Conservation (phyloP, 2,888 invertebrate species). For the Odontocerum albicorne region DNA sequence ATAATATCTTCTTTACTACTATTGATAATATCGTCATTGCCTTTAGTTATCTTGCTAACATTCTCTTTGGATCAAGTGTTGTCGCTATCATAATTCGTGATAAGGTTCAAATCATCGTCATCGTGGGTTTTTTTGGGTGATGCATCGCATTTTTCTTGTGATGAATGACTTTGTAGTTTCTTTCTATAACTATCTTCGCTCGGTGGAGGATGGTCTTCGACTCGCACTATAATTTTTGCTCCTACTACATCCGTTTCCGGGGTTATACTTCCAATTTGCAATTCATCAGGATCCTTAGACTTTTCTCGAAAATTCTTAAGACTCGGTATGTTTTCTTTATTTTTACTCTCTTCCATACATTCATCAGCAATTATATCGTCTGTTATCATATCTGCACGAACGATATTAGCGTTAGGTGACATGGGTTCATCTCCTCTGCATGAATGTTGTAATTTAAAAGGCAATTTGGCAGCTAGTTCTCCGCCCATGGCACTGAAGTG, state of each 20-base stretch:
- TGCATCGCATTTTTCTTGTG: constrained; percentile 13
- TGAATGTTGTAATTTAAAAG: constrained; percentile 78
- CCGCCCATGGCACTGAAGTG: constrained; percentile 81
- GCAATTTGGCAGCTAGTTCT: constrained; percentile 75
- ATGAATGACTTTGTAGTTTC: background rate
- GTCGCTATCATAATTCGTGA: constrained; percentile 53
- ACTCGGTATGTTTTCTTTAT: constrained; percentile 12
- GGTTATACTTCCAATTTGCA: constrained; percentile 41
- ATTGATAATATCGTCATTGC: constrained; percentile 1
- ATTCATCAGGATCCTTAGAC: constrained; percentile 24
- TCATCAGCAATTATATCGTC: constrained; percentile 55
- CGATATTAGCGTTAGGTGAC: constrained; percentile 24
- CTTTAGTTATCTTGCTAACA: constrained; percentile 3
- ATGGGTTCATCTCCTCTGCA: constrained; percentile 63
- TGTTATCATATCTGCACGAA: constrained; percentile 50
- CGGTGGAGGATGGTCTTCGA: constrained; percentile 40
- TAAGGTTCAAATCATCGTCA: constrained; percentile 54
- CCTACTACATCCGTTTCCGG: constrained; percentile 54
- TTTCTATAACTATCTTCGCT: constrained; percentile 43
- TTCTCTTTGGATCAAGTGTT: constrained; percentile 57
- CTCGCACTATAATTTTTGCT: constrained; percentile 42
- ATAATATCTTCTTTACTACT: background rate
- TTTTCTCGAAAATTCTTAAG: constrained; percentile 3
- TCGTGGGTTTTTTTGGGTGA: constrained; percentile 40
- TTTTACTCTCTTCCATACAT: constrained; percentile 46